Percentiles rank a stretch among this genome's conserved stretches.
phyloP scores from a whole-genome alignment of 2,888 invertebrate genomes.

The Tenodera sinensis region DNA sequence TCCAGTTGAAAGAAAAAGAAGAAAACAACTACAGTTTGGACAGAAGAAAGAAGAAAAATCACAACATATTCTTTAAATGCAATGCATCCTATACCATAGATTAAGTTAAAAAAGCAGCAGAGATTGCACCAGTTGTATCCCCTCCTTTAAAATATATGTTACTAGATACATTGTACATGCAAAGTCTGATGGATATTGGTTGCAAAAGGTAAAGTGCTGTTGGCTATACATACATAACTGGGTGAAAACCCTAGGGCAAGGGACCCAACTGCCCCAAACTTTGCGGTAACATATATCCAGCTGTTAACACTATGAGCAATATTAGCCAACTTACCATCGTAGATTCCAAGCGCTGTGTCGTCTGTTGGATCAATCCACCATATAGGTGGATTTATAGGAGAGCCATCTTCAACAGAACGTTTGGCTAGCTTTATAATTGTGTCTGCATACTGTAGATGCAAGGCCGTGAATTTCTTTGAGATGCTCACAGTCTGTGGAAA shows the following conservation, averaged over 20 bases:
- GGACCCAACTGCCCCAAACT: neutral
- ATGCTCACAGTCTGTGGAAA: slow-evolving; percentile 57
- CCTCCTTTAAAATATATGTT: too few relatives aligned
- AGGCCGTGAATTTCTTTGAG: slow-evolving; percentile 57
- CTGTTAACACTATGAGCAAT: neutral
- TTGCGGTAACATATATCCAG: neutral
- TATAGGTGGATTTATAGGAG: slow-evolving; percentile 74
- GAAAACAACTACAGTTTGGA: too few relatives aligned
- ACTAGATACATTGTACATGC: too few relatives aligned
- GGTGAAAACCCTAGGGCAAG: neutral
- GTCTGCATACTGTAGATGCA: slow-evolving; percentile 59
- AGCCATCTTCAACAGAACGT: slow-evolving; percentile 56
- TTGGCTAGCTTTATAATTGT: slow-evolving; percentile 57
- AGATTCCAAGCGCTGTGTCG: slow-evolving; percentile 51
- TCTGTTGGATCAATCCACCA: slow-evolving; percentile 81
- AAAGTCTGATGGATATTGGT: too few relatives aligned
- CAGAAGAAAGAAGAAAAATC: too few relatives aligned
- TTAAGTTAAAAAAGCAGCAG: too few relatives aligned
- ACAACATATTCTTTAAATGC: too few relatives aligned
- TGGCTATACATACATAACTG: too few relatives aligned
- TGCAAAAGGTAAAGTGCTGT: too few relatives aligned
- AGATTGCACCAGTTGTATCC: too few relatives aligned
- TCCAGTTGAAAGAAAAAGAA: too few relatives aligned
- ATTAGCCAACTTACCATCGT: slow-evolving; percentile 41
- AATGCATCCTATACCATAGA: too few relatives aligned